A percentile compares a stretch with the other conserved stretches of the same genome.
These are phyloP conservation scores for Lytechinus pictus DNA, from an alignment of 35 echinoderm and acorn worm species.

Conservation along the genomic window DNA sequence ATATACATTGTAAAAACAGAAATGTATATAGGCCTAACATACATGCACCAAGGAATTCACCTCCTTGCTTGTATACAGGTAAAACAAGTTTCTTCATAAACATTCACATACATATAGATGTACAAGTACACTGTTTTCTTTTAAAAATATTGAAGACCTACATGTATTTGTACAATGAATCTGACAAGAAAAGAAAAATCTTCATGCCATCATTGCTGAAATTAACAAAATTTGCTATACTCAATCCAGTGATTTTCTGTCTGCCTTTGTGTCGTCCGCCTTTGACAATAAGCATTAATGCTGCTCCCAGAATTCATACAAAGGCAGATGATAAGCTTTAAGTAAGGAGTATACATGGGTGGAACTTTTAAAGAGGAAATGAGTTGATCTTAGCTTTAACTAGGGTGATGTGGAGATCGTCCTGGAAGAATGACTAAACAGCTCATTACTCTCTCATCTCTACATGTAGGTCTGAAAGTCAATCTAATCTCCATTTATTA, in stretches of 20 bases:
- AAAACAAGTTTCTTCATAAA: too few species aligned
- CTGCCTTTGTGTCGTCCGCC: neutral
- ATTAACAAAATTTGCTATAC: neutral
- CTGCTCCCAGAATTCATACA: neutral
- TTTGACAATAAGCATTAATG: neutral
- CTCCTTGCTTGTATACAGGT: too few species aligned
- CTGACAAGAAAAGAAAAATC: neutral
- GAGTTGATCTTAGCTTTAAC: neutral
- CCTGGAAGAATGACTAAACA: neutral
- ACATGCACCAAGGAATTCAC: too few species aligned
- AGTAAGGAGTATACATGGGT: neutral
- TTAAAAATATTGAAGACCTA: neutral
- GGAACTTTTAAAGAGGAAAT: neutral
- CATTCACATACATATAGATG: too few species aligned
- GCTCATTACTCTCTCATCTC: neutral
- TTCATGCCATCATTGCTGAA: neutral
- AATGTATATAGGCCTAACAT: too few species aligned
- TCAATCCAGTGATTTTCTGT: neutral
- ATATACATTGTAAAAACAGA: too few species aligned
- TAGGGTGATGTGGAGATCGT: neutral
- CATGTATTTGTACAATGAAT: too few species aligned
- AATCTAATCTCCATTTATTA: too few species aligned
- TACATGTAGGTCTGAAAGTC: too few species aligned
- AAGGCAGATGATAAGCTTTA: neutral
- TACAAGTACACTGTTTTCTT: neutral